These are phyloP conservation scores for Phalera bucephala DNA, from an alignment of 2,888 invertebrate species.

Conservation along the genomic window DNA sequence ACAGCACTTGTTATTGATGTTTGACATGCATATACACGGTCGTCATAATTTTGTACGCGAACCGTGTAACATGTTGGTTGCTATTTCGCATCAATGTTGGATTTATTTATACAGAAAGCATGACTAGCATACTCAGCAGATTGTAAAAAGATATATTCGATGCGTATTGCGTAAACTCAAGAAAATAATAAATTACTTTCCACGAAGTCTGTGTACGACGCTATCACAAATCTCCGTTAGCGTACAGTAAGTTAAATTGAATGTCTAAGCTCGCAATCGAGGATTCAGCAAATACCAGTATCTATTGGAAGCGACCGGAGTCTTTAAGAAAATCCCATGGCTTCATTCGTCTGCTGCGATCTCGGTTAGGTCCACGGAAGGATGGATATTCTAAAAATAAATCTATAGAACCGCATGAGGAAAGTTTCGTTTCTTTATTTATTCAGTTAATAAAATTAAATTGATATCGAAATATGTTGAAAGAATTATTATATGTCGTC, in stretches of 20 bases:
- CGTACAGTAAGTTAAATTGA: conserved; percentile 71
- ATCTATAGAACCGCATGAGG: too few species aligned
- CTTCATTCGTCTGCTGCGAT: conserved; percentile 50
- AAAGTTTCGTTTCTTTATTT: neutral
- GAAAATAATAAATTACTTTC: conserved; percentile 36
- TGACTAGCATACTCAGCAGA: conserved; percentile 5
- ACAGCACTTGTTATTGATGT: conserved; percentile 26
- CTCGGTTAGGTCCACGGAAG: conserved; percentile 20
- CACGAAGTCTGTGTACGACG: conserved; percentile 38
- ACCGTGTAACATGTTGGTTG: neutral
- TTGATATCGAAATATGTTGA: neutral
- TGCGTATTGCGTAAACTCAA: conserved; percentile 18
- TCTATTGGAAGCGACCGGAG: conserved; percentile 62
- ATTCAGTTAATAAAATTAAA: neutral
- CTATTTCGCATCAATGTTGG: neutral
- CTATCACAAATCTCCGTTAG: conserved; percentile 61
- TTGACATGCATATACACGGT: conserved; percentile 23
- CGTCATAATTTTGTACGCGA: conserved; percentile 13
- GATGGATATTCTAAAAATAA: conserved; percentile 23
- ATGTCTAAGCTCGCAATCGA: conserved; percentile 68
- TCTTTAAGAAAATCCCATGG: conserved; percentile 63
- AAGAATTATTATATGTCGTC: too few species aligned
- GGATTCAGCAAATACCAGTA: conserved; percentile 71
- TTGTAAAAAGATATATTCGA: too few species aligned
- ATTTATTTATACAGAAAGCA: neutral